Conservation (phyloP, 1,140 invertebrate genomes). For the Eumeta japonica region DNA sequence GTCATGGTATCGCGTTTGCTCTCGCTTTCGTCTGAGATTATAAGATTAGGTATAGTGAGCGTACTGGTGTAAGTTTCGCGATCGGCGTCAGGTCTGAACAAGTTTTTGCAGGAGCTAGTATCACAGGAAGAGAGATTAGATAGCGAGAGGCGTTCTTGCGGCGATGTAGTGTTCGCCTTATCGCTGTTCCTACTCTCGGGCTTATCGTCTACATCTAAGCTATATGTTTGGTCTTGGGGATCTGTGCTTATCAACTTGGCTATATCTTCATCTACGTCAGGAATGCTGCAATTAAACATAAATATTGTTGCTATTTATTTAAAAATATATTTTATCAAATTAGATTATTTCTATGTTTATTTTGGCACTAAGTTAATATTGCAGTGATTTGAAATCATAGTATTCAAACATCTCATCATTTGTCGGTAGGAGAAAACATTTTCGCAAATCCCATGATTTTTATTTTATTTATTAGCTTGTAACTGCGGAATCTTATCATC, state of each 20-base stretch:
- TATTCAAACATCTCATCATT: too few relatives aligned
- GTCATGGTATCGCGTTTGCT: constrained; percentile 37
- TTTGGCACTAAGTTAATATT: too few relatives aligned
- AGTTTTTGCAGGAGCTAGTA: constrained; percentile 50
- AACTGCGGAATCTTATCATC: too few relatives aligned
- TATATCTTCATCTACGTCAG: constrained; percentile 57
- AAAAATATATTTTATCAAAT: neutral
- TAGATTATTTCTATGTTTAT: too few relatives aligned
- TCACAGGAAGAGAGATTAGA: constrained; percentile 48
- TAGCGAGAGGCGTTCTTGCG: constrained; percentile 38
- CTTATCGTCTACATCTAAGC: constrained; percentile 33
- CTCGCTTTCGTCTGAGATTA: constrained; percentile 51
- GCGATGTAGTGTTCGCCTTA: constrained; percentile 32
- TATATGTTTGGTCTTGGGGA: constrained; percentile 24
- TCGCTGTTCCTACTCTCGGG: constrained; percentile 11
- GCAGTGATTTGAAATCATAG: neutral
- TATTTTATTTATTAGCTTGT: too few relatives aligned
- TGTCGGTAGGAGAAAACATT: too few relatives aligned
- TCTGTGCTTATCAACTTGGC: constrained; percentile 48
- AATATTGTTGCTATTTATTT: constrained; percentile 1
- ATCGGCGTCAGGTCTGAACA: constrained; percentile 34
- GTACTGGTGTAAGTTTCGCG: constrained; percentile 37
- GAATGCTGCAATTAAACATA: too few relatives aligned
- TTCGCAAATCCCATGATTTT: too few relatives aligned
- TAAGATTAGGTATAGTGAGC: constrained; percentile 53